phyloP scores from a whole-genome alignment of 2,113 vertebrate species.

The Rhinoderma darwinii region DNA sequence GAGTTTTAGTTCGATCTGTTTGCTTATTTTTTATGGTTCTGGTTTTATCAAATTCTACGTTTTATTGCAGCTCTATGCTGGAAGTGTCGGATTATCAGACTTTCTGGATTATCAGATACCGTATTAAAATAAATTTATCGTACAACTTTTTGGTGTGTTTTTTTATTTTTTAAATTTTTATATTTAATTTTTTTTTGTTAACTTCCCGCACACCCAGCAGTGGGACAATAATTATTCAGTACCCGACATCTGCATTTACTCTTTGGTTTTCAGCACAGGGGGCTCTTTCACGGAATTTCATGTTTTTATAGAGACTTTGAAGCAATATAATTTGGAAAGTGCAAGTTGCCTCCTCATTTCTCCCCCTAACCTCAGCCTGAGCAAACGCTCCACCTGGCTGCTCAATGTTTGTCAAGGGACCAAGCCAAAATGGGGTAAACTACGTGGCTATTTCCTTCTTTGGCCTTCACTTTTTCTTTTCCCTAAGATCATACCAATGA shows the following conservation, averaged over 20 bases:
- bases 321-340: constrained; percentile 15
- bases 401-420: constrained; percentile 27
- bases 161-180: background rate
- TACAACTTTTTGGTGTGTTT: too few species aligned
- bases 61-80: too few species aligned
- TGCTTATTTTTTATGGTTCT: too few species aligned
- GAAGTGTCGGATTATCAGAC: too few species aligned
- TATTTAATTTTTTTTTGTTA: background rate
- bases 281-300: constrained; percentile 6
- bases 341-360: background rate
- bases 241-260: background rate
- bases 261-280: background rate
- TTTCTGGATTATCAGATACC: too few species aligned
- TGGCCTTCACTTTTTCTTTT: background rate
- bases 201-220: background rate
- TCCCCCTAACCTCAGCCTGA: constrained; percentile 4
- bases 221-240: background rate
- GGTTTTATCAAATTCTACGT: too few species aligned
- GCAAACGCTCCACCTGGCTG: background rate
- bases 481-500: background rate
- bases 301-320: constrained; percentile 8
- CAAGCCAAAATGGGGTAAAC: background rate
- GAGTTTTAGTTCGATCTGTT: too few species aligned
- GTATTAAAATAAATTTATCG: too few species aligned
- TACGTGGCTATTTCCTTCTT: background rate